Conservation (phyloP, 2,113 vertebrate genomes). For the Cynocephalus volans region DNA sequence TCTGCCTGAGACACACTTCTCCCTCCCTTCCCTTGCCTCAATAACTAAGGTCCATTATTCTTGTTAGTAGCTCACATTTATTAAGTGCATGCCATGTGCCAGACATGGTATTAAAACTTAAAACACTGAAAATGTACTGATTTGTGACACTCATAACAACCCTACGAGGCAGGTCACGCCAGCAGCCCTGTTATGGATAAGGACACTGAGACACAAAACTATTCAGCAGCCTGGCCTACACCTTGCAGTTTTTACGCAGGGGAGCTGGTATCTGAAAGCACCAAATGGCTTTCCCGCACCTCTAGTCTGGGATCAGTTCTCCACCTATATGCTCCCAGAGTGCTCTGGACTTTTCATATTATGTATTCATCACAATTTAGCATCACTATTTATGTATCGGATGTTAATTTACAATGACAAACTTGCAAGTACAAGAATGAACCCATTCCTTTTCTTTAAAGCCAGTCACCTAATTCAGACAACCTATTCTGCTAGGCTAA, state of each 20-base stretch:
- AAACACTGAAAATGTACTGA: neutral
- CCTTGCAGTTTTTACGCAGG: neutral
- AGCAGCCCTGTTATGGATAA: neutral
- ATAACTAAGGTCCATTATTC: accelerated
- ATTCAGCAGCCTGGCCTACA: accelerated
- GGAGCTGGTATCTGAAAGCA: too few species aligned
- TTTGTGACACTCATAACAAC: too few species aligned
- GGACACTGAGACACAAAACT: neutral
- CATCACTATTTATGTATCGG: accelerated
- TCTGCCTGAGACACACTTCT: neutral
- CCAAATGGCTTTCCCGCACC: neutral
- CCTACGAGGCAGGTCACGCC: accelerated
- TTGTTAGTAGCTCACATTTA: accelerated
- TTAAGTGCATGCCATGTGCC: accelerated
- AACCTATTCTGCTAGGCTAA: neutral
- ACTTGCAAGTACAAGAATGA: accelerated
- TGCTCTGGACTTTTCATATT: accelerated
- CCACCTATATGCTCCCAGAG: neutral
- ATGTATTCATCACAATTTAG: accelerated
- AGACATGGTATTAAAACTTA: neutral
- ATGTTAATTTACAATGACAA: too few species aligned
- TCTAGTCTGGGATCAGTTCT: accelerated
- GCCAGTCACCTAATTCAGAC: neutral
- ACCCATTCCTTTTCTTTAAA: neutral
- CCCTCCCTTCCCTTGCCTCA: neutral